phyloP scores from a whole-genome alignment of 2,113 vertebrate species.

The Candoia aspera region DNA sequence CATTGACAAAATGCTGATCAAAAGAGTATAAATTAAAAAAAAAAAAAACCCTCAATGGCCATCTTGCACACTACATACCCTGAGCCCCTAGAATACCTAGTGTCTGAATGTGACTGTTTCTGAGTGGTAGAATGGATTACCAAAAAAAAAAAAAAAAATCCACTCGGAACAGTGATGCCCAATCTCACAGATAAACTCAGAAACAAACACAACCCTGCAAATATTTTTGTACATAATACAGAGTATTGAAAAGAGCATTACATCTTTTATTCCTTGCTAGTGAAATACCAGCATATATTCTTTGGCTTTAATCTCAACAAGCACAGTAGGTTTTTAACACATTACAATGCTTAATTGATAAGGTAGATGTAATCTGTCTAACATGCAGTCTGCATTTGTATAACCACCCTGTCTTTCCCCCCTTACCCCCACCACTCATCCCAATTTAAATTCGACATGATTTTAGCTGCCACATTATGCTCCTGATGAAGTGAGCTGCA shows the following conservation, averaged over 20 bases:
- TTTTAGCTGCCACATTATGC: not conserved
- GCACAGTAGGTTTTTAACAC: not conserved
- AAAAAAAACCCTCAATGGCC: not conserved
- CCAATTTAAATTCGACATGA: not conserved
- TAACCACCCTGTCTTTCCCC: not conserved
- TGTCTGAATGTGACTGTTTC: not conserved
- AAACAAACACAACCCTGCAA: not conserved
- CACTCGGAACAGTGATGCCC: not conserved
- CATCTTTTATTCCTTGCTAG: not conserved
- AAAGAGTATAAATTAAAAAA: not conserved
- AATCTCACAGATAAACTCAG: not conserved
- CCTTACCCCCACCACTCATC: not conserved
- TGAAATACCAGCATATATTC: not conserved
- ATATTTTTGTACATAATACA: not conserved
- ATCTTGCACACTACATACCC: not conserved
- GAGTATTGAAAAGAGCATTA: not conserved
- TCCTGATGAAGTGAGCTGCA: not conserved
- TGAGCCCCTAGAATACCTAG: not conserved
- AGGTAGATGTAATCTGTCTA: not conserved
- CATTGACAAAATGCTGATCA: not conserved
- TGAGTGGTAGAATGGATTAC: not conserved
- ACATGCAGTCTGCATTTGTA: not conserved
- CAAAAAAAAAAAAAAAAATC: not conserved
- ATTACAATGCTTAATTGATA: not conserved
- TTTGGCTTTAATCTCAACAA: not conserved